Evolutionary conservation across 1,140 invertebrate genomes (phyloP), one percentile per base, ranked within the genome.

Genomic region (Solen grandis): DNA sequence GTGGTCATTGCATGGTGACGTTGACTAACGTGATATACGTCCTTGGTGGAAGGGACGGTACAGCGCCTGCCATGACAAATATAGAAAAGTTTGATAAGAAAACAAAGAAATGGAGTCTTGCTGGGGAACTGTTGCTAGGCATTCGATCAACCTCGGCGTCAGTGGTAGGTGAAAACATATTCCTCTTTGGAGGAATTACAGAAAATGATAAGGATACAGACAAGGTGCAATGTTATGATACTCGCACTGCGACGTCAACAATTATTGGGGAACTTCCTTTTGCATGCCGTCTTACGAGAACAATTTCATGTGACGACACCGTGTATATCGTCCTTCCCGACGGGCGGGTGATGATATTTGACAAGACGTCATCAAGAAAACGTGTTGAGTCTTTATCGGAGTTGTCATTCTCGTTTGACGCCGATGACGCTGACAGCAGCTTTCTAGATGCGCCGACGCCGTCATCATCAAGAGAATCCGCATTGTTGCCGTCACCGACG

Each of bases 101-200:
- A 38, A 85, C 83, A 1, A 84, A 85, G 46, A 86, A 89, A 73
- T 89, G 88, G 88, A 79, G 79, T 57, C 65, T 55, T 19, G 85
- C 84, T 5, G 86, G 88, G 3, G 86, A 89, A 46, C 76, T 89
- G 4, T 74, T 85, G 13, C 63, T 88, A 5, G 85, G 85, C 36
- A 85, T 88, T 8, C 77, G 86, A 29, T 87, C 86, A 59, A 85
- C 85, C 55, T 86, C 88, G 10, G 82, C 88, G 35, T 68, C 86
- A 36, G 85, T 85, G 4, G 77, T 87, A 50, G 88, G 88, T 4
- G 85, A 89, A 73, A 85, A 86, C 68, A 78, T 89, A n/a, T 89
- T 84, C 69, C 63, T 86, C 2, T 89, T 89, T 69, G 88, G 88
- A 13, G 88, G 88, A 16, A 86, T 86, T 4, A 86, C 86, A 19